These are phyloP conservation scores for Condylostylus longicornis DNA, from an alignment of 1,140 invertebrate species.

Conservation along the genomic window DNA sequence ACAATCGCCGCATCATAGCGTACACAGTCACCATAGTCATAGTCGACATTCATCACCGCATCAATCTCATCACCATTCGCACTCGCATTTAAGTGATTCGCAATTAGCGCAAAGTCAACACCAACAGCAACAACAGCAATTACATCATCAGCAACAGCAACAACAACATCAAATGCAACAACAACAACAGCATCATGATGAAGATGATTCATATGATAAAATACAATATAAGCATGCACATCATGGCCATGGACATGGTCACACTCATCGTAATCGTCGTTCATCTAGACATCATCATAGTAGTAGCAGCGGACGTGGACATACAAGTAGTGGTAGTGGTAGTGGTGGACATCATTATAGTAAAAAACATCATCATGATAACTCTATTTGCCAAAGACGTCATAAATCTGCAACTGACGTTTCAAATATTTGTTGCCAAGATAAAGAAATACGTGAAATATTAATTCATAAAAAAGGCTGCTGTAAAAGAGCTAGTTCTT, in stretches of 20 bases:
- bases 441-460: slow-evolving; percentile 26
- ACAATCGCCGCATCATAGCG: not conserved
- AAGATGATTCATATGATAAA: no score
- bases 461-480: slow-evolving; percentile 17
- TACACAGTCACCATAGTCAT: not conserved
- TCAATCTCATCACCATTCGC: slow-evolving; percentile 3
- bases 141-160: slow-evolving; percentile 8
- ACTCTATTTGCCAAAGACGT: slow-evolving; percentile 11
- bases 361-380: slow-evolving; percentile 6
- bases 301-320: slow-evolving; percentile 13
- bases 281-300: slow-evolving; percentile 5
- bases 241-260: slow-evolving; percentile 4
- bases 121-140: slow-evolving; percentile 8
- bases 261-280: slow-evolving; percentile 1
- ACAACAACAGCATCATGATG: slow-evolving; percentile 6
- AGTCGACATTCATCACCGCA: not conserved
- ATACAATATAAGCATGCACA: no score
- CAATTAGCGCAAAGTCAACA: slow-evolving; percentile 4
- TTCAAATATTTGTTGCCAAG: slow-evolving; percentile 19
- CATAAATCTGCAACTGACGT: slow-evolving; percentile 27
- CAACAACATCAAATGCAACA: slow-evolving; percentile 1
- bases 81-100: slow-evolving; percentile 2
- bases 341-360: slow-evolving; percentile 16
- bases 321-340: slow-evolving; percentile 16
- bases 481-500: slow-evolving; percentile 20